A percentile compares a stretch with the other conserved stretches of the same genome.
These are phyloP conservation scores for Drosophila subobscura DNA, from an alignment of 1,140 invertebrate genomes.

Conservation along the genomic window DNA sequence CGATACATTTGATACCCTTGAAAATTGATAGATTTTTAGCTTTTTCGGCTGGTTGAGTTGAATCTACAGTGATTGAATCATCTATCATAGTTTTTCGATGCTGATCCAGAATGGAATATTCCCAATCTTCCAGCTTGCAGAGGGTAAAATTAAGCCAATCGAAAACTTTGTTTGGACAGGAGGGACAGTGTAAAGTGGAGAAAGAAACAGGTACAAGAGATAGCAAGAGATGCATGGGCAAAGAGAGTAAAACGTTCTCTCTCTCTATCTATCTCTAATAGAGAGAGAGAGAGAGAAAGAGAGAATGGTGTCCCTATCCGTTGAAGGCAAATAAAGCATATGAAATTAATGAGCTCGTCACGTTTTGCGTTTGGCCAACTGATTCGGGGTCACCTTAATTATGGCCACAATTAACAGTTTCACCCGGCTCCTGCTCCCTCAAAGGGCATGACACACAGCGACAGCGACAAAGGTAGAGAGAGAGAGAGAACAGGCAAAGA, in stretches of 20 bases:
- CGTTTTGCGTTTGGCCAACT: constrained; percentile 31
- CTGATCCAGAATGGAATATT: no score
- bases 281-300: not conserved
- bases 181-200: not conserved
- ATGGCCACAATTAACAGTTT: constrained; percentile 79
- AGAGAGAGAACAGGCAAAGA: not conserved
- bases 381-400: constrained; percentile 72
- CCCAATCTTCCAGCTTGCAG: no score
- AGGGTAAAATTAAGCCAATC: not conserved
- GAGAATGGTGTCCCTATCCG: not conserved
- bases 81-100: no score
- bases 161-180: constrained; percentile 21
- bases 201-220: not conserved
- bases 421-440: constrained; percentile 19
- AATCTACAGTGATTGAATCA: no score
- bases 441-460: not conserved
- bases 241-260: no score
- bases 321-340: constrained; percentile 52
- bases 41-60: no score
- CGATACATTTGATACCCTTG: not conserved
- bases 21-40: no score
- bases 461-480: not conserved
- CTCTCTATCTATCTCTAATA: no score
- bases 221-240: not conserved
- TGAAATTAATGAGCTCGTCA: constrained; percentile 70